Base-by-base conservation (phyloP, 64 coral and sea anemone genomes). In the Catalaphyllia jardinei region DNA sequence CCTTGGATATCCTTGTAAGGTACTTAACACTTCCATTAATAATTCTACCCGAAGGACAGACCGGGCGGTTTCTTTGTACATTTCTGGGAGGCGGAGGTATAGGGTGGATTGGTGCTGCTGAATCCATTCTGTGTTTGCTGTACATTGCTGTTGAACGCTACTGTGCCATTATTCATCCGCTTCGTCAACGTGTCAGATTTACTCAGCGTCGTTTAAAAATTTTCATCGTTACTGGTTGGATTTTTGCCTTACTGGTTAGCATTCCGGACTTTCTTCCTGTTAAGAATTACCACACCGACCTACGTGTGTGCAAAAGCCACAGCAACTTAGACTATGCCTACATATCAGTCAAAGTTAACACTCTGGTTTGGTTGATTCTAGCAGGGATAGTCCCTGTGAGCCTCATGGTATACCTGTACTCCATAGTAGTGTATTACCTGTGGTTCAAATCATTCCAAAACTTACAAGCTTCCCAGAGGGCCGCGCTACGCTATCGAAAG, bases 131-230 rank as follows among this genome's bases (percentile, higher is more conserved):
- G 7, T 75, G 35, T 71, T 60, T 88, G 19, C 73, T 88, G 8
- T 72, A 72, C 1, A 77, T 88, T 19, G 74, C 86, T 19, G 72
- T 88, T 42, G 86, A 88, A 31, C 49, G 86, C 29, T 88, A 88
- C 42, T 88, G 22, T 17, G 86, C 86, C 29, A 73, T 88, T 22
- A 24, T 88, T 16, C 60, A 76, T 31, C 86, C 73, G 2, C 29
- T 76, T 57, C 75, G 72, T 33, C n/a, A 88, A 38, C 62, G 67
- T 11, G 73, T 29, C 31, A 73, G 72, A 12, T 76, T 88, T 24
- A 88, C 31, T 29, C 39, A 1, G 71, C 72, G 62, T 62, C 62
- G 62, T 65, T 24, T 65, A 24, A 65, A 65, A 24, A 22, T 65
- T 22, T 8, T 65, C 1, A 9, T 65, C 24, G 62, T 18, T 24